These are phyloP conservation scores for Ceratosolen fusciceps DNA, from an alignment of 1,140 invertebrate species.

Conservation along the genomic window DNA sequence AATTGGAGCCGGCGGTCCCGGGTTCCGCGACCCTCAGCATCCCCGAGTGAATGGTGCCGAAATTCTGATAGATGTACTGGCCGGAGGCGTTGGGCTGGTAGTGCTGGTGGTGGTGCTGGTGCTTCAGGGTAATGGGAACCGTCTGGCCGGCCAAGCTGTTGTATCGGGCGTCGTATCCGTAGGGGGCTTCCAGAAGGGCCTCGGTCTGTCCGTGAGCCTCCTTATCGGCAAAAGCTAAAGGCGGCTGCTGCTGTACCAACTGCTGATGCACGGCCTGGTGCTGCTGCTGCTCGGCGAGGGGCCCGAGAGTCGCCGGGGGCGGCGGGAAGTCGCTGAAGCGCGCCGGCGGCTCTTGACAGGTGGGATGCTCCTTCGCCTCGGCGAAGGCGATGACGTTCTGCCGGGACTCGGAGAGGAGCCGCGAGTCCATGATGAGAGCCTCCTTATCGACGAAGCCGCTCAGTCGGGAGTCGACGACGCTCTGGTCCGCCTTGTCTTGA, in stretches of 20 bases:
- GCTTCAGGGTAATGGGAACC: slow-evolving; percentile 70
- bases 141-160: slow-evolving; percentile 68
- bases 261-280: slow-evolving; percentile 17
- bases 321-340: slow-evolving; percentile 63
- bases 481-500: slow-evolving; percentile 65
- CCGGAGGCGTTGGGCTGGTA: slow-evolving; percentile 63
- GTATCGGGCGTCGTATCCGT: slow-evolving; percentile 64
- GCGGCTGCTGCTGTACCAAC: slow-evolving; percentile 40
- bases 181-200: slow-evolving; percentile 63
- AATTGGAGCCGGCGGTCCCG: slow-evolving; percentile 65
- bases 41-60: slow-evolving; percentile 69
- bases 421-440: slow-evolving; percentile 66
- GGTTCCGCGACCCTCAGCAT: slow-evolving; percentile 68
- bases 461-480: slow-evolving; percentile 64
- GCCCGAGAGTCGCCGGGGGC: not conserved
- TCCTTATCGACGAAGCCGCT: slow-evolving; percentile 70
- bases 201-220: slow-evolving; percentile 59
- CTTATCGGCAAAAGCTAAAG: slow-evolving; percentile 56
- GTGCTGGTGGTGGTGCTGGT: slow-evolving; percentile 57
- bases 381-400: slow-evolving; percentile 69
- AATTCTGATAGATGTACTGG: slow-evolving; percentile 69
- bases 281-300: not conserved
- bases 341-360: slow-evolving; percentile 59
- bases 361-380: slow-evolving; percentile 64
- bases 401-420: slow-evolving; percentile 65